Evolutionary conservation across 1,140 invertebrate species (phyloP), one percentile per base, ranked within the genome.

Genomic region (Linepithema humile): DNA sequence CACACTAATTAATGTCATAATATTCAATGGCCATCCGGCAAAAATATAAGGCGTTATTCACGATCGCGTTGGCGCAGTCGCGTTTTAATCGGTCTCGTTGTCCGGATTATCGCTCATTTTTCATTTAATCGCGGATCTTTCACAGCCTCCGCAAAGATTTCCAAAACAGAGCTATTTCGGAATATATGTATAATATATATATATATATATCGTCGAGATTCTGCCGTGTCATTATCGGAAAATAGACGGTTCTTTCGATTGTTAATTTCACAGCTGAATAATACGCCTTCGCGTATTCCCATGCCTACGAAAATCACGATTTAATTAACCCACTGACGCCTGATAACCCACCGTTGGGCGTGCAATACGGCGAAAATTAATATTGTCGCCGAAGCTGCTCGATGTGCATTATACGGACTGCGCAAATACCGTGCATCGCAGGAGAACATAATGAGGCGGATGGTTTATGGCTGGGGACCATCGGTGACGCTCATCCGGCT

Each of bases 311-410:
- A 23, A 77, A 86, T 86, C 57, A 53, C 12, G 69, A 75, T 82
- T 84, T 82, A 82, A 88, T 82, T 69, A 59, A 60, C 38, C 26
- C 23, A 69, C 32, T 48, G 73, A 82, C 60, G 67, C 65, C 43
- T 53, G 62, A 65, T 38, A 32, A 65, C 59, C 26, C 35, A 38
- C 35, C 43, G 20, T 55, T 53, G 65, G 65, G 15, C 53, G 38
- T 20, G 29, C 45, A 70, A 73, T 83, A 78, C 73, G 82, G 40
- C 62, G 60, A 53, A 60, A 89, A 89, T 89, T 89, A 83, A 88
- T 88, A 88, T 85, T 88, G 60, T 60, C 40, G 59, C 0, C 48
- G n/a, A 53, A 67, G 72, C 59, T 48, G 60, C 15, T 48, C n/a
- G 15, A 20, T 48, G 23, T 57, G 43, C 59, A 85, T 88, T 88